These are phyloP conservation scores for Emys orbicularis DNA, from an alignment of 2,797 vertebrate genomes.

Conservation along the genomic window DNA sequence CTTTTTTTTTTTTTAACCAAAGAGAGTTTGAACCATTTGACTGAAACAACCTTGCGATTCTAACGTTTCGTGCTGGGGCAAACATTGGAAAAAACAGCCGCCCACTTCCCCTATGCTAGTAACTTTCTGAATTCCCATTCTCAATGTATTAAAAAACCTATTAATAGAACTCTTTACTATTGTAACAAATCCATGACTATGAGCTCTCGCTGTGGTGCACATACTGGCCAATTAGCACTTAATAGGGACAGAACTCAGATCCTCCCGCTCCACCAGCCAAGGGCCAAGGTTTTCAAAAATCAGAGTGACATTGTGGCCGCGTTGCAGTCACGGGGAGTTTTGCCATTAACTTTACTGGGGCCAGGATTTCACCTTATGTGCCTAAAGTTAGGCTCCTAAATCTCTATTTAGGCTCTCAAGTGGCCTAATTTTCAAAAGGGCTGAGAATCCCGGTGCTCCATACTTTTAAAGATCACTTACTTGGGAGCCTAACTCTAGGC, in stretches of 20 bases:
- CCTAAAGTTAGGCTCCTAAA: neutral
- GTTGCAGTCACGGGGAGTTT: neutral
- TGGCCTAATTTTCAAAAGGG: neutral
- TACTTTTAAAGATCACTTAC: neutral
- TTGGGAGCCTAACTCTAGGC: neutral
- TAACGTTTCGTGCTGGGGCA: neutral
- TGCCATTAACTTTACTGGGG: neutral
- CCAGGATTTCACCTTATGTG: neutral
- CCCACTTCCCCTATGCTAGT: neutral
- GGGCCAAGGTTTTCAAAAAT: neutral
- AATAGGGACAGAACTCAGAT: too few species aligned
- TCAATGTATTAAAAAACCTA: accelerated
- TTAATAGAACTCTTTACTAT: neutral
- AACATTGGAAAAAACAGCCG: accelerated
- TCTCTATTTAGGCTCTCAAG: neutral
- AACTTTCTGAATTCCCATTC: neutral
- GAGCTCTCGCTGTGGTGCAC: neutral
- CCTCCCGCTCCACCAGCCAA: neutral
- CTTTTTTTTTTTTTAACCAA: neutral
- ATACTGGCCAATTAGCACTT: neutral
- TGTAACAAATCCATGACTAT: neutral
- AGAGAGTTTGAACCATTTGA: neutral
- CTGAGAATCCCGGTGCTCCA: neutral
- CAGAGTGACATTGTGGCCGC: neutral
- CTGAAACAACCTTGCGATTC: neutral